phyloP scores from a whole-genome alignment of 2,113 vertebrate genomes.

The Psilopsiagon aurifrons region DNA sequence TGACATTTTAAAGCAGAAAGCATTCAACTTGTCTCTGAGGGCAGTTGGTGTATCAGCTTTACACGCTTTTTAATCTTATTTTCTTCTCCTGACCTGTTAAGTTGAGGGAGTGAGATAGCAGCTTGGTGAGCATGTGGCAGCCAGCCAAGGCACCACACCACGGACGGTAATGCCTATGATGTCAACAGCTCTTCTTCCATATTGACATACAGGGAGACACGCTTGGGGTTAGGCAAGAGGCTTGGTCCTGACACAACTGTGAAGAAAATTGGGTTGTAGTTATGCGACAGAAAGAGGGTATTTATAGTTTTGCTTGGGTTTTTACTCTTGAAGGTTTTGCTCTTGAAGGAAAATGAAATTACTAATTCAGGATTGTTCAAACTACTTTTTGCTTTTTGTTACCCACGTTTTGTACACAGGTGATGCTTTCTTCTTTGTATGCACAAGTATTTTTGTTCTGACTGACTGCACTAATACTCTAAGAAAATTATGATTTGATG shows the following conservation, averaged over 20 bases:
- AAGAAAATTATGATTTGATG: background rate
- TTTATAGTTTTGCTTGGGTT: background rate
- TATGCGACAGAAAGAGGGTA: accelerated
- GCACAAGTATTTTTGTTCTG: background rate
- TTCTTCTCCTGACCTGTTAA: background rate
- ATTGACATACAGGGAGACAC: accelerated
- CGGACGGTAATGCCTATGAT: background rate
- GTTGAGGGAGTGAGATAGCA: background rate
- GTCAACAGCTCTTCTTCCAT: background rate
- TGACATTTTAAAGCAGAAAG: background rate
- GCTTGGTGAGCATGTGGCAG: background rate
- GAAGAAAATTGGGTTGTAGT: background rate
- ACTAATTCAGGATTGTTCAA: background rate
- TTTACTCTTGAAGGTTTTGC: background rate
- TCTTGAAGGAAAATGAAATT: background rate
- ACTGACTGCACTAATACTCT: background rate
- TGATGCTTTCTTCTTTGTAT: background rate
- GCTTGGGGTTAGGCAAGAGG: background rate
- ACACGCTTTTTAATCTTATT: background rate
- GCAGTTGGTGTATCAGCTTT: background rate
- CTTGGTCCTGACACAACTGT: background rate
- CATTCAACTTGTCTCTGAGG: background rate
- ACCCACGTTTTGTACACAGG: accelerated
- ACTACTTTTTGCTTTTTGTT: background rate
- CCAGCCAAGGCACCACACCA: background rate